These are phyloP conservation scores for Cataglyphis altisquamis DNA, from an alignment of 2,888 invertebrate species.

Conservation along the genomic window DNA sequence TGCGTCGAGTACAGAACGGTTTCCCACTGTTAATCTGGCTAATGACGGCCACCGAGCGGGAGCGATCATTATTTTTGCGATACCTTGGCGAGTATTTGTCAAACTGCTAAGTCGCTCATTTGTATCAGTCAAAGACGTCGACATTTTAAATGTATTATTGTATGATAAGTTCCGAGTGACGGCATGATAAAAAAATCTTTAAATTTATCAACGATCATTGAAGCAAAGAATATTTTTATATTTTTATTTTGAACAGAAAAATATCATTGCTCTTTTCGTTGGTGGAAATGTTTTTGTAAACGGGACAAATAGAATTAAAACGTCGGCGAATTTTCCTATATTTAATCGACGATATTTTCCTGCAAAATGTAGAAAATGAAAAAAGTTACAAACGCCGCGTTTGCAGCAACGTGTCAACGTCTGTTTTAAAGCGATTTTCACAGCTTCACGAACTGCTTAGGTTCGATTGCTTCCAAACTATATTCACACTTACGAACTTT, in stretches of 20 bases:
- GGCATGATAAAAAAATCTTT: background rate
- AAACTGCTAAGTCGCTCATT: constrained; percentile 23
- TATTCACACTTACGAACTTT: constrained; percentile 44
- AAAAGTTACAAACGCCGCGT: constrained; percentile 27
- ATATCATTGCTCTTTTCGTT: background rate
- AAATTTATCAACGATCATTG: constrained; percentile 14
- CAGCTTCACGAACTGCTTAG: constrained; percentile 52
- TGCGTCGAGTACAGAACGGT: constrained; percentile 75
- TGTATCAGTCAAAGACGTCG: background rate
- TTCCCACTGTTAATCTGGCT: constrained; percentile 65
- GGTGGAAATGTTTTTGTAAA: background rate
- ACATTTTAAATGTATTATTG: background rate
- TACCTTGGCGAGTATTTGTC: constrained; percentile 26
- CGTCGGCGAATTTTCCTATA: background rate
- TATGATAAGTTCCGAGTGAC: background rate
- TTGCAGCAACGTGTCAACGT: constrained; percentile 34
- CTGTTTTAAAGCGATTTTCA: constrained; percentile 51
- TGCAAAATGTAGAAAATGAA: constrained; percentile 28
- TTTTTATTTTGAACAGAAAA: background rate
- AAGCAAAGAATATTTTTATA: constrained; percentile 10
- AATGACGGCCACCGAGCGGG: constrained; percentile 39
- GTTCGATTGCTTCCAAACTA: constrained; percentile 55
- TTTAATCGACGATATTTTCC: constrained; percentile 1
- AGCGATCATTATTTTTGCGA: constrained; percentile 45
- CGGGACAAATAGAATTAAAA: background rate